Percentiles rank a stretch among this genome's conserved stretches.
Conservation (phyloP, 2,113 vertebrate species). For the Bambusicola thoracicus region DNA sequence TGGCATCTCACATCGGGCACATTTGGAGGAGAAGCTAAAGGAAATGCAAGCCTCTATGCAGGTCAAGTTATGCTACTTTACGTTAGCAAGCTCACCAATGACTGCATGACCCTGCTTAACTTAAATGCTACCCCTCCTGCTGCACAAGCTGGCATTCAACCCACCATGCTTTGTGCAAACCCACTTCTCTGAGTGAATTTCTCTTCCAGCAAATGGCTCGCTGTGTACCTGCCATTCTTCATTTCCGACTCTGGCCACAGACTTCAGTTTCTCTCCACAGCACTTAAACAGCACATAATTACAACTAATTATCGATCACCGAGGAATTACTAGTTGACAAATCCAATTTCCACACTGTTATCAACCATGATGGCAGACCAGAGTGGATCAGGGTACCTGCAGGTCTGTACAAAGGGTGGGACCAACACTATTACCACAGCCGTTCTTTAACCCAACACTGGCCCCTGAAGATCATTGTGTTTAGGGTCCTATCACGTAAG, state of each 20-base stretch:
- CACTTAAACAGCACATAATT: slow-evolving; percentile 48
- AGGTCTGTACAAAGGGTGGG: neutral
- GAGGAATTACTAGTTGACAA: slow-evolving; percentile 71
- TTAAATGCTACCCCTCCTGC: neutral
- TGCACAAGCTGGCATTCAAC: neutral
- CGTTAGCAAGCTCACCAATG: neutral
- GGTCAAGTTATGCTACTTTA: neutral
- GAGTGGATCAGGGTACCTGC: neutral
- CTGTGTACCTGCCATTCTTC: slow-evolving; percentile 31
- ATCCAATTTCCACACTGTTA: slow-evolving; percentile 58
- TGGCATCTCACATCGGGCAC: neutral
- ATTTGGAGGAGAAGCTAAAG: neutral
- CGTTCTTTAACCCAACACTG: neutral
- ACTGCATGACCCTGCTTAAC: neutral
- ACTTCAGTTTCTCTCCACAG: slow-evolving; percentile 10
- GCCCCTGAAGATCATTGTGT: neutral
- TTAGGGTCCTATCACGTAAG: neutral
- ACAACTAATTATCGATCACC: slow-evolving; percentile 69
- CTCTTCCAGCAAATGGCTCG: neutral
- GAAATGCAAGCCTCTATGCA: neutral
- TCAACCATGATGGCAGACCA: neutral
- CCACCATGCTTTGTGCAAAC: neutral
- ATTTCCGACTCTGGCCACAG: slow-evolving; percentile 30
- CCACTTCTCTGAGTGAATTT: neutral
- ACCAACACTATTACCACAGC: rapidly evolving